Base-by-base conservation (phyloP, 2,797 vertebrate genomes). In the Emys orbicularis region DNA sequence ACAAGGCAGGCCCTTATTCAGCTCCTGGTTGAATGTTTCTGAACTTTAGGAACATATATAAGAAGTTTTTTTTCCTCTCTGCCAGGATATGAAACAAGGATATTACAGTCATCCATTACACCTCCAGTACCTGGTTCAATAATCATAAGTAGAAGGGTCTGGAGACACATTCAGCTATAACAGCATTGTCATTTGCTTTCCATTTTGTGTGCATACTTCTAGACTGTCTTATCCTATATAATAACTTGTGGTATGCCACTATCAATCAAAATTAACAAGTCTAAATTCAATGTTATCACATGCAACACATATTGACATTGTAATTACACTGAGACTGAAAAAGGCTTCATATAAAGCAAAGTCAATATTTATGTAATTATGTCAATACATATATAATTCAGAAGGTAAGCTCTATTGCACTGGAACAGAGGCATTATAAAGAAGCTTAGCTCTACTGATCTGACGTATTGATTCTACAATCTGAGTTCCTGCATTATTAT, bases 281-380 rank as follows among this genome's bases (percentile, higher is more conserved):
- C 95, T 90, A 98, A 98, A 97, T 97, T 97, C 94, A 97, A 11
- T 95, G 84, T 97, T 98, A 97, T 95, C 97, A 91, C 79, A 97
- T 87, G 90, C 93, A 95, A 98, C 96, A 97, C 94, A 97, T 98
- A 98, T 98, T 98, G 98, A 98, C 97, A 97, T 96, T 90, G 50
- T 96, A 97, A 98, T 98, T 98, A 98, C 61, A 92, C 61, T 2
- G 80, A 97, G 94, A 92, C 92, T 92, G 91, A 94, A 97, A 98
- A 97, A 96, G 88, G 79, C 90, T 98, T 97, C 86, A 97, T 96
- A 96, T 94, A 97, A 98, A 96, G 80, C 77, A 98, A 98, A 98
- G 95, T 97, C 98, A 98, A 98, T 98, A 98, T 97, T 98, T 98
- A 98, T 98, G 94, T 98, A 98, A 98, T 98, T 97, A 98, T 96